Evolutionary conservation across 2,888 invertebrate species (phyloP).

Genomic region (Hypomecis punctinalis): DNA sequence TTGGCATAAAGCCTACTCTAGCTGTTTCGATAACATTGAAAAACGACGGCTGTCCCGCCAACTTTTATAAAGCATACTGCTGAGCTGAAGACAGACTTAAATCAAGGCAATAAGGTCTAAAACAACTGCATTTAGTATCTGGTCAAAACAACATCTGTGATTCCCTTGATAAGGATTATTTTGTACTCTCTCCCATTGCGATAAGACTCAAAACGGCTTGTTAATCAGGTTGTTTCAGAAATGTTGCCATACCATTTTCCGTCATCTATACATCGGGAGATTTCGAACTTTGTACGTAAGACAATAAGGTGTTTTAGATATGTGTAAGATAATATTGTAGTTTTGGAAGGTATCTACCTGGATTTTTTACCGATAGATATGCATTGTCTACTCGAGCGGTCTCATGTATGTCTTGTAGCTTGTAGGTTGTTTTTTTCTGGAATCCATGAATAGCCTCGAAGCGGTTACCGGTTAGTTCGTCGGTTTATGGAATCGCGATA

Average conservation of each 20-base stretch:
- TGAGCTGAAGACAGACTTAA: slow-evolving; percentile 33
- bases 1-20: slow-evolving; percentile 8
- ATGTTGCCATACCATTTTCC: slow-evolving; percentile 21
- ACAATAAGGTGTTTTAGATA: slow-evolving; percentile 18
- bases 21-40: slow-evolving; percentile 35
- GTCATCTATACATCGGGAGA: slow-evolving; percentile 1
- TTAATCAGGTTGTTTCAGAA: slow-evolving; percentile 36
- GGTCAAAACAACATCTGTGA: slow-evolving; percentile 43
- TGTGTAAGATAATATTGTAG: slow-evolving; percentile 33
- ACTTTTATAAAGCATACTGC: slow-evolving; percentile 15
- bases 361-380: slow-evolving; percentile 58
- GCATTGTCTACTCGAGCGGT: slow-evolving; percentile 58
- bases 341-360: slow-evolving; percentile 56
- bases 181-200: slow-evolving; percentile 17
- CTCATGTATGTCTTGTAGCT: slow-evolving; percentile 48
- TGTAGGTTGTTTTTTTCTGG: slow-evolving; percentile 35
- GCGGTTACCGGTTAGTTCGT: slow-evolving; percentile 9
- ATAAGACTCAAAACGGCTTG: slow-evolving; percentile 33
- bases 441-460: slow-evolving; percentile 30
- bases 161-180: slow-evolving; percentile 25
- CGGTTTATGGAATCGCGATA: slow-evolving; percentile 22
- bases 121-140: slow-evolving; percentile 16
- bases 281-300: slow-evolving; percentile 18
- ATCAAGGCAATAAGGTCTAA: slow-evolving; percentile 16
- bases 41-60: slow-evolving; percentile 38